These are phyloP conservation scores for Oreochromis tanganicae DNA, from an alignment of 2,113 vertebrate genomes.

Conservation along the genomic window DNA sequence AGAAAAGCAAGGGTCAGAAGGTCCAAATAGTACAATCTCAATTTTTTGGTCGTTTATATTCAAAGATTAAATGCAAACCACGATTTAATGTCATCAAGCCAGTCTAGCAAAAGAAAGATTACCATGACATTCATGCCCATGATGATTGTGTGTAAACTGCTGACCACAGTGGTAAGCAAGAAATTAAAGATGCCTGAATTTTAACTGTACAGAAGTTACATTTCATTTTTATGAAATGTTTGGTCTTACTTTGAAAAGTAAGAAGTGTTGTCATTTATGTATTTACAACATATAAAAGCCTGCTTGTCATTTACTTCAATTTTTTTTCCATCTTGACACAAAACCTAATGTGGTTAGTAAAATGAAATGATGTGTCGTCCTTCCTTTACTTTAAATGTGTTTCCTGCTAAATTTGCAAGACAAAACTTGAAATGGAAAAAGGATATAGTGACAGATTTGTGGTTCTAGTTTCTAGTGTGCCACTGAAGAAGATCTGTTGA, in stretches of 20 bases:
- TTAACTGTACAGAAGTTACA: background rate
- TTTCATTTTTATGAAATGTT: background rate
- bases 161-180: background rate
- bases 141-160: background rate
- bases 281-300: background rate
- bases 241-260: background rate
- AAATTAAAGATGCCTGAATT: background rate
- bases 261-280: background rate
- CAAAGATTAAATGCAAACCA: background rate
- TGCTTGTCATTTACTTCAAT: background rate
- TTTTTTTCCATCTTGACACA: background rate
- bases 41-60: background rate
- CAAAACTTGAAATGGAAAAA: background rate
- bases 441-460: background rate
- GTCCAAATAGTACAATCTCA: too few species aligned
- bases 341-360: background rate
- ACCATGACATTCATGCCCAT: background rate
- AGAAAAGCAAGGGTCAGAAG: too few species aligned
- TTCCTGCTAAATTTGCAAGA: background rate
- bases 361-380: background rate
- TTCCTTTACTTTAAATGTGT: background rate
- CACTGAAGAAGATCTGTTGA: background rate
- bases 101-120: background rate
- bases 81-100: background rate
- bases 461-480: background rate